These are phyloP conservation scores for Lacanobia wlatinum DNA, from an alignment of 2,888 invertebrate genomes.

Conservation along the genomic window DNA sequence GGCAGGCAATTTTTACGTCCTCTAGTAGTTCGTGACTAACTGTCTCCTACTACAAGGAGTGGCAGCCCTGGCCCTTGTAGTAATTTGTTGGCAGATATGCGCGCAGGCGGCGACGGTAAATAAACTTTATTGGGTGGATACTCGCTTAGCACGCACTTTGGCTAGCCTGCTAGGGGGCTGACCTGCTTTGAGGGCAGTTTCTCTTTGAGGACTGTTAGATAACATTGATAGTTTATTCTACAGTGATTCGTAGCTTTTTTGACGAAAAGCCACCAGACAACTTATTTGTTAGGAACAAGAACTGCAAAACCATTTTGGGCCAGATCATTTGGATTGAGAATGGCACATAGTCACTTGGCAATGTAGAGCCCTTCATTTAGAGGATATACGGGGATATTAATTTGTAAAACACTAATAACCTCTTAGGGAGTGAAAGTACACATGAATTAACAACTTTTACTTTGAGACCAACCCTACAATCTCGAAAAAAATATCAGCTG, in stretches of 20 bases:
- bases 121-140: conserved; percentile 39
- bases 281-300: not conserved
- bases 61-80: conserved; percentile 33
- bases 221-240: too few species aligned
- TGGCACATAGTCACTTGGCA: too few species aligned
- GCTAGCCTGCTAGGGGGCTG: not conserved
- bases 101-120: conserved; percentile 27
- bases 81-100: conserved; percentile 45
- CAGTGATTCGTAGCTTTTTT: not conserved
- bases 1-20: not conserved
- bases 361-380: too few species aligned
- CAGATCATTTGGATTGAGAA: too few species aligned
- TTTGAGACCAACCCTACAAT: too few species aligned
- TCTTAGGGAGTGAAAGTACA: too few species aligned
- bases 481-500: too few species aligned
- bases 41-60: not conserved
- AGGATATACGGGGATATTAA: too few species aligned
- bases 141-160: conserved; percentile 13
- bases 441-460: too few species aligned
- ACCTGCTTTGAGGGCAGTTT: conserved; percentile 24
- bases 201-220: conserved; percentile 6
- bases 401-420: too few species aligned
- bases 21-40: not conserved
- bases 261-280: not conserved
- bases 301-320: too few species aligned